Conservation (phyloP, 2,113 vertebrate species). For the Gila orcuttii region DNA sequence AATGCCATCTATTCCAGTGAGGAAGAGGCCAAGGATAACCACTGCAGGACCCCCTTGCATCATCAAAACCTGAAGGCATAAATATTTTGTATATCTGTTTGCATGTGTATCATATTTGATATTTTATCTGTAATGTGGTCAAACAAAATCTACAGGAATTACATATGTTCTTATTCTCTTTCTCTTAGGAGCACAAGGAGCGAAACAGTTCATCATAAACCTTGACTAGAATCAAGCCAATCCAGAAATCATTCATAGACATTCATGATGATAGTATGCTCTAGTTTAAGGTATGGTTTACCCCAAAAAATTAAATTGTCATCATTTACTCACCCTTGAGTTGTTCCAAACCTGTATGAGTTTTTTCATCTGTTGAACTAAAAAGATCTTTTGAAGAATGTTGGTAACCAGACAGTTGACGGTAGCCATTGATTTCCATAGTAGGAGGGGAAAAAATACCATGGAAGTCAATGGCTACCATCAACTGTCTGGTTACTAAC, state of each 20-base stretch:
- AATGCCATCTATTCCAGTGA: conserved; percentile 73
- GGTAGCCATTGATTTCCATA: too few relatives aligned
- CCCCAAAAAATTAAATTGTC: too few relatives aligned
- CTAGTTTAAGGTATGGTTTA: neutral
- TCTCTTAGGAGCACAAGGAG: conserved; percentile 48
- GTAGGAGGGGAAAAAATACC: too few relatives aligned
- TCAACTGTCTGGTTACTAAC: too few relatives aligned
- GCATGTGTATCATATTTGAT: neutral
- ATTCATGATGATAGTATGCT: neutral
- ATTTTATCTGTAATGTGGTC: neutral
- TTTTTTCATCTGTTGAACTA: too few relatives aligned
- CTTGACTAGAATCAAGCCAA: neutral
- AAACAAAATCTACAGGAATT: neutral
- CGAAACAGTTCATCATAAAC: neutral
- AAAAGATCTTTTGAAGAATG: too few relatives aligned
- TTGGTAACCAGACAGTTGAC: too few relatives aligned
- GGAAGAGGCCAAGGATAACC: conserved; percentile 73
- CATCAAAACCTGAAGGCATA: conserved; percentile 69
- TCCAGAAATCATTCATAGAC: neutral
- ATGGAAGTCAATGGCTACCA: too few relatives aligned
- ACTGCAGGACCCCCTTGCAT: conserved; percentile 73
- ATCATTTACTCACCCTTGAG: too few relatives aligned
- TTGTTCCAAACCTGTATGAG: too few relatives aligned
- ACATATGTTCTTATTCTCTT: neutral
- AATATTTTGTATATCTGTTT: neutral